These are phyloP conservation scores for Cotesia typhae DNA, from an alignment of 1,140 invertebrate genomes.

Conservation along the genomic window DNA sequence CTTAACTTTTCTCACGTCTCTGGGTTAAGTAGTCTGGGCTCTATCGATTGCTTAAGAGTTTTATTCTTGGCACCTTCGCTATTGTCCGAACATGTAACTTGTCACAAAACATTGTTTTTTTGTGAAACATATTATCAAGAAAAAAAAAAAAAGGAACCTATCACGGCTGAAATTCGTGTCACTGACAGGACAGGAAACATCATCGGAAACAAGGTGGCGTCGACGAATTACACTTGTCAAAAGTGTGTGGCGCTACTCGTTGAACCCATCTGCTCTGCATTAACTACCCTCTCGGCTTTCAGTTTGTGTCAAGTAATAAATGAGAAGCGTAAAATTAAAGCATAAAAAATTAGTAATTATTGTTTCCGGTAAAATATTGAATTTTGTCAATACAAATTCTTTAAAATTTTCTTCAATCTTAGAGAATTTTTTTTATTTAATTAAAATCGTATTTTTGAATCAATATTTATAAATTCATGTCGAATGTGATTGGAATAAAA, in stretches of 20 bases:
- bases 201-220: constrained; percentile 21
- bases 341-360: neutral
- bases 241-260: constrained; percentile 1
- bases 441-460: too few relatives aligned
- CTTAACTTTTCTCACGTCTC: constrained; percentile 10
- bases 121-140: neutral
- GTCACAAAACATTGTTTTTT: constrained; percentile 8
- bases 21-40: constrained; percentile 35
- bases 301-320: constrained; percentile 9
- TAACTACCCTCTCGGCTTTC: neutral
- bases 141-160: neutral
- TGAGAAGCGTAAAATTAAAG: neutral
- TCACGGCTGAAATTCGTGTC: too few relatives aligned
- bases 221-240: constrained; percentile 11
- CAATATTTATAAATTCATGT: too few relatives aligned
- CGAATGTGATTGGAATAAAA: too few relatives aligned
- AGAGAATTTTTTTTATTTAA: too few relatives aligned
- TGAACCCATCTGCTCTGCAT: constrained; percentile 19
- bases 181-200: too few relatives aligned
- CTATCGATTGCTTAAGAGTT: constrained; percentile 32
- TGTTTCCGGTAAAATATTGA: neutral
- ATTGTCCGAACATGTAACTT: constrained; percentile 23
- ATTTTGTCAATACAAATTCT: neutral
- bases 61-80: neutral
- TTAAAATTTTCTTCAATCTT: too few relatives aligned